Evolutionary conservation across 2,888 invertebrate genomes (phyloP).

Genomic region (Drosophila ezoana): DNA sequence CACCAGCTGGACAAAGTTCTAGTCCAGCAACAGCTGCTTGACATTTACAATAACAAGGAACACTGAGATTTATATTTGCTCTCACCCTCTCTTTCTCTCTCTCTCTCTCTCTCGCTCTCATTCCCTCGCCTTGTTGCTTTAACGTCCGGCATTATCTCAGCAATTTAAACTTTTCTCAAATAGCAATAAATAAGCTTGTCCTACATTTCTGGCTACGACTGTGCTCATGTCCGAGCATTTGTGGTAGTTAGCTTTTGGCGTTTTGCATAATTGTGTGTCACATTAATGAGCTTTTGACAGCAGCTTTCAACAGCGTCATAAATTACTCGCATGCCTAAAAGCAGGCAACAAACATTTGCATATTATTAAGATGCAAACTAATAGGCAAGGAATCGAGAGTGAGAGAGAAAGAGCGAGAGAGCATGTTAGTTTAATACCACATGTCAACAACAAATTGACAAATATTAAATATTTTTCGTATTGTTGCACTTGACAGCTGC

Average conservation of each 20-base stretch:
- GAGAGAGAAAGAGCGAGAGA: neutral
- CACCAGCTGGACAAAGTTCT: conserved; percentile 49
- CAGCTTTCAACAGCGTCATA: conserved; percentile 33
- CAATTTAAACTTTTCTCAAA: conserved; percentile 65
- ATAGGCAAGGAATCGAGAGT: neutral
- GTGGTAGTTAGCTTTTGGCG: conserved; percentile 14
- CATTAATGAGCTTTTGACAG: conserved; percentile 39
- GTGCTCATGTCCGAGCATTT: conserved; percentile 17
- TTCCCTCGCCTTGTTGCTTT: neutral
- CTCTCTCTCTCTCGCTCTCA: neutral
- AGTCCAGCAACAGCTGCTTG: conserved; percentile 31
- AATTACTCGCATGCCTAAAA: conserved; percentile 61
- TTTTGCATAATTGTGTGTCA: conserved; percentile 27
- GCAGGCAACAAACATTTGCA: conserved; percentile 46
- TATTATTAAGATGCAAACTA: conserved; percentile 14
- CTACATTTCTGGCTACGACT: conserved; percentile 48
- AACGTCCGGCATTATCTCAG: conserved; percentile 14
- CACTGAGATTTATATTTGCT: conserved; percentile 13
- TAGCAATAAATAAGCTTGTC: conserved; percentile 59
- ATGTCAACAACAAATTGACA: conserved; percentile 21
- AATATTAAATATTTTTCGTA: conserved; percentile 1
- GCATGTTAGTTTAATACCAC: conserved; percentile 6
- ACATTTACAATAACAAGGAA: conserved; percentile 20
- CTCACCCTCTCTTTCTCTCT: neutral
- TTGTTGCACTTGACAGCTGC: conserved; percentile 23